Evolutionary conservation across 2,888 invertebrate genomes (phyloP).

Genomic region (Lithophane semibrunnea): DNA sequence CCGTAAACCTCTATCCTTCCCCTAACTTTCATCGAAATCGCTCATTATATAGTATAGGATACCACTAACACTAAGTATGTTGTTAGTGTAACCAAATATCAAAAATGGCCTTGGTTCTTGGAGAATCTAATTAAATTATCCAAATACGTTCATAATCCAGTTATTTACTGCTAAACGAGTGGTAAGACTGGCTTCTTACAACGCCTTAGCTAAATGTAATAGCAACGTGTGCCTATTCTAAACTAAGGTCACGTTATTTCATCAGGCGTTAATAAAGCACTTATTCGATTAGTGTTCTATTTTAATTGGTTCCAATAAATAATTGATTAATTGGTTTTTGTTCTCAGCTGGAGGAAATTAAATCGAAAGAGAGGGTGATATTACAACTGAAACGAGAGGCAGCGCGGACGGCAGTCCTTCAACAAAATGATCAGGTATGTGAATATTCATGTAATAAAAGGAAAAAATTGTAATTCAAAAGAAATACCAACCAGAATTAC

Average conservation of each 20-base stretch:
- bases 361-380: slow-evolving; percentile 92
- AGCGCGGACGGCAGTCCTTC: slow-evolving; percentile 77
- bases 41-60: no score
- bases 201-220: slow-evolving; percentile 42
- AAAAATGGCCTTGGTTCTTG: slow-evolving; percentile 17
- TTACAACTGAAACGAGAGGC: slow-evolving; percentile 89
- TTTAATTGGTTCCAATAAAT: not conserved
- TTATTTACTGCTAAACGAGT: slow-evolving; percentile 21
- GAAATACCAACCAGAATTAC: not conserved
- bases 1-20: no score
- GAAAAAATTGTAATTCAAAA: not conserved
- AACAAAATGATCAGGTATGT: slow-evolving; percentile 83
- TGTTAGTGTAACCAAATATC: not conserved
- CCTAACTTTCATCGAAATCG: no score
- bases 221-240: slow-evolving; percentile 38
- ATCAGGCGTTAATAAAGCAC: slow-evolving; percentile 31
- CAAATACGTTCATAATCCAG: slow-evolving; percentile 40
- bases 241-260: not conserved
- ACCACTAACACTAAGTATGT: not conserved
- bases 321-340: slow-evolving; percentile 56
- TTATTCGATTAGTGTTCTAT: not conserved
- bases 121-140: slow-evolving; percentile 44
- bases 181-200: slow-evolving; percentile 2
- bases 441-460: not conserved
- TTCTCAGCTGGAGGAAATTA: slow-evolving; percentile 92